Percentiles rank a stretch among this genome's conserved stretches.
Conservation (phyloP, 2,113 vertebrate genomes). For the Petroica traversi region DNA sequence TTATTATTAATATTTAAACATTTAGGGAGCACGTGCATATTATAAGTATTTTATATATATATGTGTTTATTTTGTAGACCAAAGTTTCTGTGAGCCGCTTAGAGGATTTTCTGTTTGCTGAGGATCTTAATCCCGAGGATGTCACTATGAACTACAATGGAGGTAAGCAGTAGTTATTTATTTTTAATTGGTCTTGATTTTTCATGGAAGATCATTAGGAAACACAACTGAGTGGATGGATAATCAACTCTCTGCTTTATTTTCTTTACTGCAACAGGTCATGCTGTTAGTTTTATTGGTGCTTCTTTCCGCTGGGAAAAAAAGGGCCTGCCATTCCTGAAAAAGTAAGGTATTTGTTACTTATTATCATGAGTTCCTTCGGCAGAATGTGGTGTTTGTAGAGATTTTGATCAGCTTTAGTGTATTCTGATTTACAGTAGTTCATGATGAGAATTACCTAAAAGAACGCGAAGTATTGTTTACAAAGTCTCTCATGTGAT, state of each 20-base stretch:
- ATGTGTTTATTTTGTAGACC: conserved; percentile 32
- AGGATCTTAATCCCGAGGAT: conserved; percentile 51
- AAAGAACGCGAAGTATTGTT: background rate
- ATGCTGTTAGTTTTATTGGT: conserved; percentile 52
- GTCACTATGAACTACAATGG: conserved; percentile 31
- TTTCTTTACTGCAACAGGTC: conserved; percentile 33
- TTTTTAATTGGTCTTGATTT: background rate
- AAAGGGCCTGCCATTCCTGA: conserved; percentile 25
- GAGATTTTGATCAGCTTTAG: background rate
- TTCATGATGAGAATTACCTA: background rate
- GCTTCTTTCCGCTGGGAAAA: conserved; percentile 64
- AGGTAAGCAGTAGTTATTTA: conserved; percentile 15
- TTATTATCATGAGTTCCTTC: background rate
- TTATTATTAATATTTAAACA: background rate
- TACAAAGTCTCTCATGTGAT: background rate
- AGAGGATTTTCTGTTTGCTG: conserved; percentile 57
- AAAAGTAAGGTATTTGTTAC: conserved; percentile 49
- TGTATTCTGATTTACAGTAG: background rate
- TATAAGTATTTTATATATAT: background rate
- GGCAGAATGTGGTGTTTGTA: background rate
- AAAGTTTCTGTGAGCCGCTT: conserved; percentile 40
- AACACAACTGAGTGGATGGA: background rate
- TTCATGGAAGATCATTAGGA: background rate
- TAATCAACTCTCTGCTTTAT: background rate
- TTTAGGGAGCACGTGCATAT: background rate